phyloP scores from a whole-genome alignment of 2,797 vertebrate species.

The Pipistrellus pygmaeus region DNA sequence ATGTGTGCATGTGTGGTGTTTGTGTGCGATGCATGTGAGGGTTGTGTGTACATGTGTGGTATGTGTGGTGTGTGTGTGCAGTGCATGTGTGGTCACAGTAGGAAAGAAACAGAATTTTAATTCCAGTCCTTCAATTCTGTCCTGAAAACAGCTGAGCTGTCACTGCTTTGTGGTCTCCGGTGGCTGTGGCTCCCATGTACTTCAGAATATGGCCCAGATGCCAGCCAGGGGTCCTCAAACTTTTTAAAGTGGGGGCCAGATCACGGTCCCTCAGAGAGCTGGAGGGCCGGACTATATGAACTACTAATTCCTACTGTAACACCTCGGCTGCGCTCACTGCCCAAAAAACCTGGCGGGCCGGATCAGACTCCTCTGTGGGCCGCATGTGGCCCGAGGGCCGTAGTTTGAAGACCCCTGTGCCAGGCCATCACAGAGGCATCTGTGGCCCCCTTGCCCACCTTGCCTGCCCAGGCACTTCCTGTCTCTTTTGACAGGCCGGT shows the following conservation, averaged over 20 bases:
- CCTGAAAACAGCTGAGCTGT: neutral
- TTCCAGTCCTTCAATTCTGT: no score
- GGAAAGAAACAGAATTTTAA: neutral
- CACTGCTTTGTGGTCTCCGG: fast-evolving
- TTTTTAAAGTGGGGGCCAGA: no score
- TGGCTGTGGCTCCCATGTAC: neutral
- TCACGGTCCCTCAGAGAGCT: no score
- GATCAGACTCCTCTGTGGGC: no score
- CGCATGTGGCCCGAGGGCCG: no score
- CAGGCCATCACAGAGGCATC: neutral
- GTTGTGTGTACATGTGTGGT: neutral
- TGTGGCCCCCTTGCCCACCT: neutral
- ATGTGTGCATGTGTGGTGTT: neutral
- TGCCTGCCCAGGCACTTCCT: neutral
- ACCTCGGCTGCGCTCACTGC: no score
- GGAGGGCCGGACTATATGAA: no score
- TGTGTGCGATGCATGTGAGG: neutral
- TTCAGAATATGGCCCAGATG: neutral
- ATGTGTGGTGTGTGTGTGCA: neutral
- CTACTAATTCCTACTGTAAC: no score
- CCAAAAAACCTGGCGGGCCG: no score
- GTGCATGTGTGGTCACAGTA: fast-evolving
- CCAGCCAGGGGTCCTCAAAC: no score
- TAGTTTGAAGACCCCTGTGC: no score
- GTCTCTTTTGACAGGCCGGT: neutral